phyloP scores from a whole-genome alignment of 2,113 vertebrate species.

The Micronisus gabar region DNA sequence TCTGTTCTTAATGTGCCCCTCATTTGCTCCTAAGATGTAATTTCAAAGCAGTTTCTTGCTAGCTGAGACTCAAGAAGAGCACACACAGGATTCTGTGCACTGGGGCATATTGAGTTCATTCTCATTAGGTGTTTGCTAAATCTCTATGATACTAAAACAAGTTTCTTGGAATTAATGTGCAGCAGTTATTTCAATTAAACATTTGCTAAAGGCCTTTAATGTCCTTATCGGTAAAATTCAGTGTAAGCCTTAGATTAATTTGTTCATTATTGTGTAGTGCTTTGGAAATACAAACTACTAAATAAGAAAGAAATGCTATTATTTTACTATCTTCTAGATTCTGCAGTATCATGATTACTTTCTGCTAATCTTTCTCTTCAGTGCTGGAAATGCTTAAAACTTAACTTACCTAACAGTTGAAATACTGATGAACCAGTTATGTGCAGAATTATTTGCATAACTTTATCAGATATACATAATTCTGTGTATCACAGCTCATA shows the following conservation, averaged over 20 bases:
- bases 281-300: conserved; percentile 25
- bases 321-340: background rate
- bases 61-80: background rate
- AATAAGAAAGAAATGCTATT: background rate
- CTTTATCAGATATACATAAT: background rate
- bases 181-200: conserved; percentile 25
- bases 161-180: conserved; percentile 5
- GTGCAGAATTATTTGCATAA: background rate
- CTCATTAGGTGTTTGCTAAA: background rate
- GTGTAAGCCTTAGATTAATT: conserved; percentile 39
- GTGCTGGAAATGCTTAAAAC: background rate
- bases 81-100: background rate
- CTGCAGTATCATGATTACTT: background rate
- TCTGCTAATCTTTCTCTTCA: background rate
- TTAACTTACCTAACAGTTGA: background rate
- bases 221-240: conserved; percentile 24
- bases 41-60: background rate
- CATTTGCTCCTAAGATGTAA: background rate
- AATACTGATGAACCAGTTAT: background rate
- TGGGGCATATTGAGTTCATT: background rate
- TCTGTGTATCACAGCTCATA: background rate
- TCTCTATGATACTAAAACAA: background rate
- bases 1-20: background rate
- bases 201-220: conserved; percentile 38
- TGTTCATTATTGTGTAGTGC: background rate